Evolutionary conservation across 2,888 invertebrate species (phyloP).

Genomic region (Seira ritae): DNA sequence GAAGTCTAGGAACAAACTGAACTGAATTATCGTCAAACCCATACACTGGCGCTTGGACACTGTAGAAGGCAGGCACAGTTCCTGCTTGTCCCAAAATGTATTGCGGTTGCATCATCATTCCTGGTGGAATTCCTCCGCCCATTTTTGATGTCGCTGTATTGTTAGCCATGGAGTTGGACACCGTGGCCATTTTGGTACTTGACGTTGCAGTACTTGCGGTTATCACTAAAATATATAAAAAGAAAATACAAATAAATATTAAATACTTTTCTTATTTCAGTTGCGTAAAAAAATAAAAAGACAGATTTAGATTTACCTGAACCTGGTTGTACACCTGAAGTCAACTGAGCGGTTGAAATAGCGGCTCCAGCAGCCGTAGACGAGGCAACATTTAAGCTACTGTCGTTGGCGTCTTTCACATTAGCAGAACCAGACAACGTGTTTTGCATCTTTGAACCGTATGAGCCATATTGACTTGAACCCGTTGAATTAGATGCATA

Average conservation of each 20-base stretch:
- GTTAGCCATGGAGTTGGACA: slow-evolving; percentile 66
- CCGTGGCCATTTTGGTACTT: slow-evolving; percentile 69
- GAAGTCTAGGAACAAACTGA: slow-evolving; percentile 70
- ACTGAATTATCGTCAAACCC: slow-evolving; percentile 71
- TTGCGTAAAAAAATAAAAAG: background rate
- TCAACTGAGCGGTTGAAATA: slow-evolving; percentile 69
- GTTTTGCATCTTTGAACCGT: slow-evolving; percentile 66
- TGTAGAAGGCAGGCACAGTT: slow-evolving; percentile 67
- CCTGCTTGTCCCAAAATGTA: slow-evolving; percentile 71
- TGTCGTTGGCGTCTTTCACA: slow-evolving; percentile 69
- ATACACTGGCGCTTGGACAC: slow-evolving; percentile 71
- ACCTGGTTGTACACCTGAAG: slow-evolving; percentile 67
- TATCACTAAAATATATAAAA: slow-evolving; percentile 54
- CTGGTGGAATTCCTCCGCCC: slow-evolving; percentile 69
- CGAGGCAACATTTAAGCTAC: slow-evolving; percentile 64
- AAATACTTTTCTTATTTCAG: background rate
- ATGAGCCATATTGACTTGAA: slow-evolving; percentile 68
- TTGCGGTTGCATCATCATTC: slow-evolving; percentile 71
- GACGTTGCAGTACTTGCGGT: slow-evolving; percentile 64
- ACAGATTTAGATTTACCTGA: slow-evolving; percentile 61
- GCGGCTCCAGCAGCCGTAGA: slow-evolving; percentile 65
- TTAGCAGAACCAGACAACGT: slow-evolving; percentile 49
- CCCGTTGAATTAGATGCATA: slow-evolving; percentile 66
- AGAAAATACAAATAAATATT: background rate
- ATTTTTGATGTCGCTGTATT: slow-evolving; percentile 67